Percentiles rank a stretch among this genome's conserved stretches.
phyloP scores from a whole-genome alignment of 2,888 invertebrate genomes.

The Eugnorisma glareosa region DNA sequence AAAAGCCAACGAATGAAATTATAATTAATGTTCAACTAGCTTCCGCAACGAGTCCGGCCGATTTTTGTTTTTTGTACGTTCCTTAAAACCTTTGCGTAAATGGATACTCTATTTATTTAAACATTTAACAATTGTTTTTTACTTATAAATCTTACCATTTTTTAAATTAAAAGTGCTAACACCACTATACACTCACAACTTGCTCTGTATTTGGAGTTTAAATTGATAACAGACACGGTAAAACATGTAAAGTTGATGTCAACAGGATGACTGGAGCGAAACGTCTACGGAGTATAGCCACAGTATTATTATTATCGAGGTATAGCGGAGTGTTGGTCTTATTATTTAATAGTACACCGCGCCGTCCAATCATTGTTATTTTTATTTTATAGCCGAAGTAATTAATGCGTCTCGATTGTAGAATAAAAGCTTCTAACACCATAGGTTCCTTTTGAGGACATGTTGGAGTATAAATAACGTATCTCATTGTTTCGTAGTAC shows the following conservation, averaged over 20 bases:
- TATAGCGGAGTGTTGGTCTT: neutral
- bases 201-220: neutral
- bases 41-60: neutral
- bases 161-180: neutral
- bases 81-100: neutral
- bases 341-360: neutral
- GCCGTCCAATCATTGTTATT: neutral
- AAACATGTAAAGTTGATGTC: neutral
- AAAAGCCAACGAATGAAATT: neutral
- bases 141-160: neutral
- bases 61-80: neutral
- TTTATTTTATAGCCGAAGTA: neutral
- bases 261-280: neutral
- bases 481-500: neutral
- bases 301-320: too few species aligned
- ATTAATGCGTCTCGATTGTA: neutral
- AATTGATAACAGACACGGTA: neutral
- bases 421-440: neutral
- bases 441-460: neutral
- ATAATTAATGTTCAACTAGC: neutral
- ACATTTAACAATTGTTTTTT: neutral
- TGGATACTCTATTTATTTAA: neutral
- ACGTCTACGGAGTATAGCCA: neutral
- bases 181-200: neutral
- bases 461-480: neutral